Conservation (phyloP, 1,140 invertebrate species). For the Agrilus planipennis region DNA sequence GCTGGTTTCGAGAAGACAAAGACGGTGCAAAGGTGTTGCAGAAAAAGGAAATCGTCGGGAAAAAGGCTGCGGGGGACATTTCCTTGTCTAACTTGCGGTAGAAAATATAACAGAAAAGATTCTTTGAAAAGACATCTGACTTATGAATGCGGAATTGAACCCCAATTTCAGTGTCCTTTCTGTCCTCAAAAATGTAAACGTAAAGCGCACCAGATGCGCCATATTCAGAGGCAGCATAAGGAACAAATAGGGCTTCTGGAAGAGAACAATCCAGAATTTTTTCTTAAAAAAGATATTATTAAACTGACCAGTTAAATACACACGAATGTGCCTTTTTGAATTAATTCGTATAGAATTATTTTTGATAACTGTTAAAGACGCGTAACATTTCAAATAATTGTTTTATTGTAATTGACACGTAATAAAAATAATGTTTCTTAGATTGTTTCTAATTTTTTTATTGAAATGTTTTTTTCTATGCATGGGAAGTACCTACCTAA, state of each 20-base stretch:
- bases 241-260: slow-evolving; percentile 37
- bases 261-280: slow-evolving; percentile 31
- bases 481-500: too few relatives aligned
- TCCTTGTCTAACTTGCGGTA: slow-evolving; percentile 46
- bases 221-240: slow-evolving; percentile 43
- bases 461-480: too few relatives aligned
- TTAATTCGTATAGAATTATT: too few relatives aligned
- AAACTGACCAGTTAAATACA: too few relatives aligned
- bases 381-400: too few relatives aligned
- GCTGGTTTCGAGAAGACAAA: slow-evolving; percentile 5
- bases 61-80: slow-evolving; percentile 37
- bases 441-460: too few relatives aligned
- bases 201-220: slow-evolving; percentile 45
- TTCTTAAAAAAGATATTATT: too few relatives aligned
- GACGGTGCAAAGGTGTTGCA: slow-evolving; percentile 20
- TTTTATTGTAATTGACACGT: too few relatives aligned
- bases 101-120: slow-evolving; percentile 53
- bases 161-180: slow-evolving; percentile 67
- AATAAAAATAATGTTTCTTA: too few relatives aligned
- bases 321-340: too few relatives aligned
- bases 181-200: slow-evolving; percentile 51
- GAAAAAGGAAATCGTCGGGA: slow-evolving; percentile 18
- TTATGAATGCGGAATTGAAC: slow-evolving; percentile 57
- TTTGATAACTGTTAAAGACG: too few relatives aligned
- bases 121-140: slow-evolving; percentile 50